Evolutionary conservation across 2,888 invertebrate species (phyloP), one percentile per base, ranked within the genome.

Genomic region (Strigamia transsilvanica): DNA sequence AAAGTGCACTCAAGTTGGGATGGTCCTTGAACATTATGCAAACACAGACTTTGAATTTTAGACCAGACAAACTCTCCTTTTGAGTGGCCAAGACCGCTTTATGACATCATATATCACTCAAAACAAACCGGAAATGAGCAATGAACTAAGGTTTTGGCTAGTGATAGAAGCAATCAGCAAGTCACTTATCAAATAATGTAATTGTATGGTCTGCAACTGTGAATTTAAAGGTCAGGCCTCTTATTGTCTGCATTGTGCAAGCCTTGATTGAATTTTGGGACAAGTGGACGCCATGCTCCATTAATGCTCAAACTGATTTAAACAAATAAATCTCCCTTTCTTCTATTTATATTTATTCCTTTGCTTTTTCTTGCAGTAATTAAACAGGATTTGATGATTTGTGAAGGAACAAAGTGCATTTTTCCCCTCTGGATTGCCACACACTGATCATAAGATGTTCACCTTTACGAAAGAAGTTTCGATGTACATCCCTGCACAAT

Each of bases 11-110:
- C 46, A 15, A 56, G n/a, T 9, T 56, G 56, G 56, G 56, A 18
- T 18, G 56, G 56, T 56, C 56, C 56, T 56, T 56, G 56, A 56
- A 56, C 56, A 56, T 56, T 56, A 56, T 56, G 56, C 56, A 56
- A 56, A 56, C 56, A 56, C 56, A 56, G 56, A 56, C 56, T 56
- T 56, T 56, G 56, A 56, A 56, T 56, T 56, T 56, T 56, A 56
- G 56, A 56, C 56, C 56, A 56, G 56, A 56, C 56, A 18, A 56
- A 18, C 56, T n/a, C 51, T n/a, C 18, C 9, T 18, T 56, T 13
- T 56, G 18, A 56, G 56, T 56, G 56, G 56, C 18, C 56, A 56
- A 18, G 56, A 56, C 56, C 56, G 56, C 56, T 56, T 56, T 56
- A 56, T 56, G 56, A 56, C 56, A 56, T 56, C 56, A 56, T 56